These are phyloP conservation scores for Pantherophis vulpinus DNA, from an alignment of 2,797 vertebrate genomes.

Conservation along the genomic window DNA sequence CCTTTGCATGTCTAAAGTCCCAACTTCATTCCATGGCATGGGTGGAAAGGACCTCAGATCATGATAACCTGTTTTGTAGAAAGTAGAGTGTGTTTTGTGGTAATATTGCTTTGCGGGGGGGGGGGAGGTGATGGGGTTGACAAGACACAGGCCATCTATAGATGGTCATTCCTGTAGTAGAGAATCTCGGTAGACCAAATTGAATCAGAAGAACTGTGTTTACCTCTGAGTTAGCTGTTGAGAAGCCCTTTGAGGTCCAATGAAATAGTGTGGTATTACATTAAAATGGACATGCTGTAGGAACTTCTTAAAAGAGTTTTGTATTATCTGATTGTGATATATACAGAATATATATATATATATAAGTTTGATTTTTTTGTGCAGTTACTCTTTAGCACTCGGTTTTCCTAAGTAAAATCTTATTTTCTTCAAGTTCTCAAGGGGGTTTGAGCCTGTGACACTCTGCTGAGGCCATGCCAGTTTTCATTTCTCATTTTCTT, in stretches of 20 bases:
- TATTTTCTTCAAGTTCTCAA: neutral
- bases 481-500: neutral
- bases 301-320: neutral
- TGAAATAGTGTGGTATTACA: neutral
- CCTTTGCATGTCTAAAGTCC: neutral
- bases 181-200: neutral
- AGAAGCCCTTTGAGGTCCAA: neutral
- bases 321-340: neutral
- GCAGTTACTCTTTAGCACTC: neutral
- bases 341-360: neutral
- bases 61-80: neutral
- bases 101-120: neutral
- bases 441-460: neutral
- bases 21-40: neutral
- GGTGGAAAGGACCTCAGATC: neutral
- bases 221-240: neutral
- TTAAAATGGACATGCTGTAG: neutral
- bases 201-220: neutral
- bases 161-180: neutral
- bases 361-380: neutral
- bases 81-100: neutral
- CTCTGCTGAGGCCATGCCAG: neutral
- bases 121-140: neutral
- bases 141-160: neutral
- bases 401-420: neutral